These are phyloP conservation scores for Eulemur rubriventer DNA, from an alignment of 2,797 vertebrate species.

Conservation along the genomic window DNA sequence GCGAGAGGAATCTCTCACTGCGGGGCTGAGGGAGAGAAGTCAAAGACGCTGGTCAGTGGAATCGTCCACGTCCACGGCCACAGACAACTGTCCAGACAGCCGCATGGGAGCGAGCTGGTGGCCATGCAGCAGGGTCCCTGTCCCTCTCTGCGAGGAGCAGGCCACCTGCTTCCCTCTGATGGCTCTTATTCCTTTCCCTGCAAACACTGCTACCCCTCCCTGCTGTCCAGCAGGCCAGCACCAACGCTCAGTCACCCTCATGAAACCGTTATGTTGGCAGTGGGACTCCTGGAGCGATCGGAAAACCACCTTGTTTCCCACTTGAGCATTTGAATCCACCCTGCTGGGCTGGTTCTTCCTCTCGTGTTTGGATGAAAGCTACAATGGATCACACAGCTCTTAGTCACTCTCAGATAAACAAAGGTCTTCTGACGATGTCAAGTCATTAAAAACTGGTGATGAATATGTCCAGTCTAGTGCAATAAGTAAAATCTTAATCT, in stretches of 20 bases:
- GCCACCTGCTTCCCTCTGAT: not conserved
- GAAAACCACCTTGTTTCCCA: not conserved
- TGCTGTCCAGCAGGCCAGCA: not conserved
- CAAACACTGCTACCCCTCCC: not conserved
- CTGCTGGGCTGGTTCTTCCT: not conserved
- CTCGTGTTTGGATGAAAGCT: not conserved
- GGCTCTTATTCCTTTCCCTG: not conserved
- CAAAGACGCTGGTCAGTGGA: not conserved
- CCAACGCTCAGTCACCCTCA: not conserved
- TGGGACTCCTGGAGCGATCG: not conserved
- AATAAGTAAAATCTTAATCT: slow-evolving; percentile 3
- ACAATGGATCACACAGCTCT: not conserved
- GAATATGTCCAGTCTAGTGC: not conserved
- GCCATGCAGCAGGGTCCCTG: not conserved
- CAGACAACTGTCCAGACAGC: not conserved
- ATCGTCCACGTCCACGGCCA: not conserved
- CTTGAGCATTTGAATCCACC: not conserved
- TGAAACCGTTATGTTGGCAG: not conserved
- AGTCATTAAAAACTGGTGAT: not conserved
- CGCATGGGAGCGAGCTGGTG: not conserved
- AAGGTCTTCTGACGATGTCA: not conserved
- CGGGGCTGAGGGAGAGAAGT: not conserved
- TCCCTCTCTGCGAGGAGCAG: not conserved
- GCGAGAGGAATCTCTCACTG: not conserved
- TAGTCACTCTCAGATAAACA: not conserved